Evolutionary conservation across 37 sponge, comb jelly and placozoan species (phyloP), one percentile per base, ranked within the genome.

Genomic region (Crambe crambe): DNA sequence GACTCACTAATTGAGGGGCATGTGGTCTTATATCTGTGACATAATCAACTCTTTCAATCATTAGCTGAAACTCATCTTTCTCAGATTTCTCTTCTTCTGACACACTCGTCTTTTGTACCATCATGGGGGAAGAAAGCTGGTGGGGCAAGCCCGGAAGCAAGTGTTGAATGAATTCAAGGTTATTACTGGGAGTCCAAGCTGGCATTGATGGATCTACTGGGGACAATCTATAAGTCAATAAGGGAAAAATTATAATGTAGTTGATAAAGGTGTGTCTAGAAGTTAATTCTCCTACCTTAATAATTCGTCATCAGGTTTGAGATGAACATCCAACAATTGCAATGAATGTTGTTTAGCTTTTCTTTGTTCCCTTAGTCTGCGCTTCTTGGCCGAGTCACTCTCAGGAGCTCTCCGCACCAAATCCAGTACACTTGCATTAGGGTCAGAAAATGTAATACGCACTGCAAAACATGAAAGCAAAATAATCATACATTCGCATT

Each of bases 381-480:
- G 59, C 1, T 89, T 62, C 20, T 54, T 37, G 1, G 82, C 58
- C 34, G 78, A 68, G 40, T 86, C 74, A 64, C 93, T 92, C 79
- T 88, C 86, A 44, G 93, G 93, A 59, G 93, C 89, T n/a, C 54
- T 61, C n/a, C 54, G 56, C 22, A 92, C 40, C 31, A 92, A 66
- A 0, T 88, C 85, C 0, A 76, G 84, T 25, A 79, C 72, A 2
- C 65, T 63, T 29, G 70, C 37, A 23, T 36, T 70, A 22, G 32
- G 72, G 34, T 31, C 41, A 42, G 26, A 0, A 39, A 27, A 59
- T 17, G 56, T 77, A n/a, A 36, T 22, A 37, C 61, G 60, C 61
- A 76, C 76, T 76, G 20, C 42, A 65, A 32, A 18, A 65, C 4
- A n/a, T n/a, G n/a, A n/a, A n/a, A n/a, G n/a, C n/a, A n/a, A n/a